Percentiles rank a stretch among this genome's conserved stretches.
These are phyloP conservation scores for Teleogryllus occipitalis DNA, from an alignment of 1,140 invertebrate species.

Conservation along the genomic window DNA sequence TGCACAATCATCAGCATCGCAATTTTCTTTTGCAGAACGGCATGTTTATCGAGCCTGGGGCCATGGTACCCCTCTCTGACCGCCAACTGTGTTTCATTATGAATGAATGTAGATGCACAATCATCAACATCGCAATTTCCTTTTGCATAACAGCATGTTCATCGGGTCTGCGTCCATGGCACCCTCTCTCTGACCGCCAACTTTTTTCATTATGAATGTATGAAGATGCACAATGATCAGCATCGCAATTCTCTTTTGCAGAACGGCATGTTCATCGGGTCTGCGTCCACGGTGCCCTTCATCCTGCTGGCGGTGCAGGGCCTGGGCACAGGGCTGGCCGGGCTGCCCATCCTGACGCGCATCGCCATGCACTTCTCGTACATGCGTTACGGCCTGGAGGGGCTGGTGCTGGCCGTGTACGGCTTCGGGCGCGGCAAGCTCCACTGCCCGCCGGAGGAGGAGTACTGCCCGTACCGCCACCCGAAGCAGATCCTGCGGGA, in stretches of 20 bases:
- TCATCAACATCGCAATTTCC: too few species aligned
- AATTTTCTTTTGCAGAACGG: constrained; percentile 65
- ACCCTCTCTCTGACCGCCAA: constrained; percentile 27
- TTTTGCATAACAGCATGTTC: constrained; percentile 67
- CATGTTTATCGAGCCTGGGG: constrained; percentile 65
- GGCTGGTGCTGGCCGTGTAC: constrained; percentile 66
- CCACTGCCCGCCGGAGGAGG: constrained; percentile 52
- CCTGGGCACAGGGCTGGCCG: constrained; percentile 52
- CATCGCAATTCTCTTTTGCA: too few species aligned
- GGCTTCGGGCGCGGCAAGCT: constrained; percentile 59
- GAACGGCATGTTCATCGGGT: constrained; percentile 73
- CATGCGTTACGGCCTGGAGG: constrained; percentile 70
- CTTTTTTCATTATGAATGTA: too few species aligned
- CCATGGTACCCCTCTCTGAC: constrained; percentile 37
- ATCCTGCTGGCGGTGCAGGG: constrained; percentile 71
- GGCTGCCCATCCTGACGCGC: constrained; percentile 55
- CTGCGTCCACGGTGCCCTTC: constrained; percentile 59
- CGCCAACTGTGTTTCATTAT: too few species aligned
- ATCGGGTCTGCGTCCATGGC: constrained; percentile 61
- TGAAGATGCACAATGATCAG: too few species aligned
- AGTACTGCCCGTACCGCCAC: constrained; percentile 54
- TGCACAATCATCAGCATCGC: too few species aligned
- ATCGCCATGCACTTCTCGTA: constrained; percentile 77
- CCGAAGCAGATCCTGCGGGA: constrained; percentile 8
- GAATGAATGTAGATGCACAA: too few species aligned